Evolutionary conservation across 2,797 vertebrate species (phyloP), one percentile per base, ranked within the genome.

Genomic region (Chaetodon trifasciatus): DNA sequence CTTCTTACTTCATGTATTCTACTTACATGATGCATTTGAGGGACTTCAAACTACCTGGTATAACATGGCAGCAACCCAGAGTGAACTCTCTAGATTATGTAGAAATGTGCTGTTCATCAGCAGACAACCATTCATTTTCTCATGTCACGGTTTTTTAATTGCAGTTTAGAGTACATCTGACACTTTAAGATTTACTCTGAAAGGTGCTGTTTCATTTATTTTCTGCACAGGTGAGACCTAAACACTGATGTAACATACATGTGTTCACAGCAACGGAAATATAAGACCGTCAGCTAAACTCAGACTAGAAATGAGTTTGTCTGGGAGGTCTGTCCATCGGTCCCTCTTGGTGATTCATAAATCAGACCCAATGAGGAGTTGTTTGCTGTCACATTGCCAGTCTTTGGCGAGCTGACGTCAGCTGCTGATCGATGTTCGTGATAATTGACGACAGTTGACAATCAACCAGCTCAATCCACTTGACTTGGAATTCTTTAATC

Each of bases 331-430:
- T 35, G 15, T 70, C 39, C 55, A 47, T 72, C 70, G 57, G 61
- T 76, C 40, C 23, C n/a, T 70, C 35, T 24, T 15, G 16, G 21
- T 75, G 16, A 44, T 24, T n/a, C 65, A 62, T 56, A 61, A 75
- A 81, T 76, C 61, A 35, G 50, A 70, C 28, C 24, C 66, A 70
- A 68, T 78, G 69, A 69, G 73, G 50, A 73, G 52, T 7, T 21
- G 42, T 67, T 21, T 55, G 64, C n/a, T 61, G 69, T 80, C 63
- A 76, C 46, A 35, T 64, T 58, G 71, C 67, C 65, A 47, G 13
- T 24, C 70, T 58, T 68, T 57, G 42, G 44, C 3, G 3, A 58
- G 15, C 40, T 64, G 60, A 40, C 55, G 64, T 66, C 68, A 37
- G 66, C 46, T 67, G 67, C 56, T 71, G 53, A 62, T 56, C 2